phyloP scores from a whole-genome alignment of 2,113 vertebrate species.

The Sitta europaea region DNA sequence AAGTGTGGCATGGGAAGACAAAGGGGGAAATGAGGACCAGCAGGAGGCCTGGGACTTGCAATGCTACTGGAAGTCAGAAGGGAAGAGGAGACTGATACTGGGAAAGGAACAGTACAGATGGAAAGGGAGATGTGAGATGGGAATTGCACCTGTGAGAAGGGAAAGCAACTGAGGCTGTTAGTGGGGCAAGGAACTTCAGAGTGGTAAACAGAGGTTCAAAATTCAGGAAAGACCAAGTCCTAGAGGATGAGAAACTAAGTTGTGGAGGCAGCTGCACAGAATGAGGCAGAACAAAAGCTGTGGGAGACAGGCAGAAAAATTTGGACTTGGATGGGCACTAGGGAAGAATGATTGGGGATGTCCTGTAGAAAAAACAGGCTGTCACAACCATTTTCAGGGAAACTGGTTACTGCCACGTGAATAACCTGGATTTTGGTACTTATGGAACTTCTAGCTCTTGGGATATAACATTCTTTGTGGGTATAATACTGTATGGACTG shows the following conservation, averaged over 20 bases:
- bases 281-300: conserved; percentile 1
- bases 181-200: neutral
- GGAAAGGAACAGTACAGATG: neutral
- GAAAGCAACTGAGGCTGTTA: neutral
- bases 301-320: conserved; percentile 5
- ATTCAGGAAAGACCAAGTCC: neutral
- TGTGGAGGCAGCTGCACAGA: neutral
- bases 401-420: neutral
- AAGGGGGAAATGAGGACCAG: neutral
- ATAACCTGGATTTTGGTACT: conserved; percentile 25
- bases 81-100: neutral
- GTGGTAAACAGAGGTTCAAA: neutral
- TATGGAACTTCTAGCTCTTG: neutral
- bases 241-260: neutral
- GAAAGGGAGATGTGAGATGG: neutral
- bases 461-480: neutral
- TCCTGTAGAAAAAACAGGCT: conserved; percentile 16
- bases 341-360: neutral
- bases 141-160: neutral
- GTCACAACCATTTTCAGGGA: neutral
- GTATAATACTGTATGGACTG: neutral
- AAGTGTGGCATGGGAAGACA: neutral
- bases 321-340: neutral
- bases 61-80: neutral
- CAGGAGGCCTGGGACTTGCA: neutral